These are phyloP conservation scores for Thalassoma bifasciatum DNA, from an alignment of 2,113 vertebrate genomes.

Conservation along the genomic window DNA sequence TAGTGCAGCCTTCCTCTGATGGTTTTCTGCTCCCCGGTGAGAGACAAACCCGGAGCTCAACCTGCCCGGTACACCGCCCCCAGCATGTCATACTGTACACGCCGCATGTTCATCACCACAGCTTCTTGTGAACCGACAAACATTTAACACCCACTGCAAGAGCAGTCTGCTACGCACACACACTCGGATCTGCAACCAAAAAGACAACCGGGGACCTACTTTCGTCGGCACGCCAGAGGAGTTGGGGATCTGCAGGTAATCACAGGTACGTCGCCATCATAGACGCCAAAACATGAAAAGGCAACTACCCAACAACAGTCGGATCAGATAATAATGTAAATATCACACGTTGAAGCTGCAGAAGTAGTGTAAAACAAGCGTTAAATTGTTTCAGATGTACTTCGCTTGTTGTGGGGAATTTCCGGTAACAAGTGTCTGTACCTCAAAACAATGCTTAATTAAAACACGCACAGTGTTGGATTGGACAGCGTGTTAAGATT, in stretches of 20 bases:
- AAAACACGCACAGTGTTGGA: background rate
- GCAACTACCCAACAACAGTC: background rate
- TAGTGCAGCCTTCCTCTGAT: constrained; percentile 57
- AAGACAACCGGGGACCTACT: constrained; percentile 16
- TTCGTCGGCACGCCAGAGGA: constrained; percentile 32
- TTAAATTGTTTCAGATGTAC: constrained; percentile 24
- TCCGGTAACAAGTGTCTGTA: constrained; percentile 43
- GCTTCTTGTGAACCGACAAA: constrained; percentile 60
- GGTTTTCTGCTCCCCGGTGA: constrained; percentile 50
- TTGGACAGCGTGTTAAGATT: background rate
- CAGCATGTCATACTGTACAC: constrained; percentile 66
- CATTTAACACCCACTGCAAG: constrained; percentile 45
- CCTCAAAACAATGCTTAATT: background rate
- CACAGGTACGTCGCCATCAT: constrained; percentile 63
- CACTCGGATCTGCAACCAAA: constrained; percentile 17
- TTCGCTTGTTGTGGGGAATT: constrained; percentile 33
- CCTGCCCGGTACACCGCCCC: constrained; percentile 81
- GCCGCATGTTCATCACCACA: constrained; percentile 75
- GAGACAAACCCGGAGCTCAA: constrained; percentile 68
- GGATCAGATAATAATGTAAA: constrained; percentile 1
- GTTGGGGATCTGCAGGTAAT: constrained; percentile 69
- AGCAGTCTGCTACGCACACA: constrained; percentile 7
- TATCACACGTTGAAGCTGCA: background rate
- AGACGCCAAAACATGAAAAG: constrained; percentile 22
- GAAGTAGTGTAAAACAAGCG: constrained; percentile 15